Base-by-base conservation (phyloP, 2,888 invertebrate genomes). In the Synergus umbraculus region DNA sequence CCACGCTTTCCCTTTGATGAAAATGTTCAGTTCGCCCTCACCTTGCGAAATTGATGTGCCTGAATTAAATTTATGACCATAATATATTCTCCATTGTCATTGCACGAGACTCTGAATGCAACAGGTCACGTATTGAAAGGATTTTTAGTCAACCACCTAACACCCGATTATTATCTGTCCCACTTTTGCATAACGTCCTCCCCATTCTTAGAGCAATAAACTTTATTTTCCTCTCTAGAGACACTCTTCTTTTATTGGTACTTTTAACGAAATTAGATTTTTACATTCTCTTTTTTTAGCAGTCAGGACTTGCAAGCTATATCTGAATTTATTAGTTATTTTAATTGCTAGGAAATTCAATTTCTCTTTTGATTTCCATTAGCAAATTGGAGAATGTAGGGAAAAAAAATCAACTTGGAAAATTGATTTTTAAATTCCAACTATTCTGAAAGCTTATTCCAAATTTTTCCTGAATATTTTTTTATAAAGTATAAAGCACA, bases 61-160 rank as follows among this genome's bases (percentile, higher is more conserved):
- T 49, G 73, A 54, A 73, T 73, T 73, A 73, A 73, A 73, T 73
- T 73, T 54, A 73, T 54, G 37, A n/a, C 73, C 10, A 73, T 73
- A 73, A 73, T 73, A 58, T n/a, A 73, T 73, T 73, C 18, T 49
- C 49, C 10, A 49, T 54, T 73, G 49, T 73, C 73, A 54, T 54
- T 73, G 54, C 18, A 41, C 37, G 37, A 73, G 54, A 54, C 73
- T 73, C 7, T 49, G 10, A 54, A 73, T 73, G 73, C 73, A 73
- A 73, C 73, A 73, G 54, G 73, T 73, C 73, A 73, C 54, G 9
- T 69, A n/a, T 73, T 73, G 37, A 73, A 54, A 54, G 73, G 73
- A 37, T 54, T 73, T 73, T 73, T 73, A 73, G 54, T 18, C 54
- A 54, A 73, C 37, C n/a, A 54, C 46, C 69, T 69, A 22, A 49